Percentiles rank a stretch among this genome's conserved stretches.
phyloP scores from a whole-genome alignment of 2,888 invertebrate species.

The Mythimna pallens region DNA sequence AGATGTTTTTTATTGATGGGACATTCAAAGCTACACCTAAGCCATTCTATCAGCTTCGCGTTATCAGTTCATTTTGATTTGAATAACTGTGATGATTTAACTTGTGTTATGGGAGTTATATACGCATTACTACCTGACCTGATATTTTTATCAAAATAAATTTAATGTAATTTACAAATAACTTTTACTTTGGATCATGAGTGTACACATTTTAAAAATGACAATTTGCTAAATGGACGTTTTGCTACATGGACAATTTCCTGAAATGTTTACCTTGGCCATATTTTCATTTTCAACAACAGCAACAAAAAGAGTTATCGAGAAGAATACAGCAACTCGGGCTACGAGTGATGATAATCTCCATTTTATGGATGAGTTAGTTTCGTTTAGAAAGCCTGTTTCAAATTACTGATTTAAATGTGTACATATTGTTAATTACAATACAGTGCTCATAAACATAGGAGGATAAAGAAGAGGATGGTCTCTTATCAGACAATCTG shows the following conservation, averaged over 20 bases:
- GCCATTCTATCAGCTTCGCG: constrained; percentile 4
- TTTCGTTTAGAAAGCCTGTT: constrained; percentile 8
- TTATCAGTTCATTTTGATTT: not conserved
- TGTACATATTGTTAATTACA: not conserved
- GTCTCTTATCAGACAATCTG: constrained; percentile 52
- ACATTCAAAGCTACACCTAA: not conserved
- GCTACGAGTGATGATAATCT: too few relatives aligned
- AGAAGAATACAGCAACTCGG: too few relatives aligned
- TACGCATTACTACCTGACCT: constrained; percentile 5
- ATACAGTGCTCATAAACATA: constrained; percentile 26
- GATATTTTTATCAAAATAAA: too few relatives aligned
- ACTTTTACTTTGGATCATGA: too few relatives aligned
- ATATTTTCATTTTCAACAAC: too few relatives aligned
- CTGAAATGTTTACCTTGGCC: too few relatives aligned
- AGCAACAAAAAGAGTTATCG: too few relatives aligned
- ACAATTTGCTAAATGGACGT: too few relatives aligned
- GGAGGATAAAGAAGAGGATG: constrained; percentile 62
- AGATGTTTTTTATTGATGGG: not conserved
- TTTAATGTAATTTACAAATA: too few relatives aligned
- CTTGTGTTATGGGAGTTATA: not conserved
- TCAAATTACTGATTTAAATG: not conserved
- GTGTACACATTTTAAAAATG: too few relatives aligned
- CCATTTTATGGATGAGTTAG: not conserved
- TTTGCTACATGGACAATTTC: too few relatives aligned
- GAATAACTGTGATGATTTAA: not conserved